Evolutionary conservation across 2,113 vertebrate species (phyloP).

Genomic region (Alligator sinensis): DNA sequence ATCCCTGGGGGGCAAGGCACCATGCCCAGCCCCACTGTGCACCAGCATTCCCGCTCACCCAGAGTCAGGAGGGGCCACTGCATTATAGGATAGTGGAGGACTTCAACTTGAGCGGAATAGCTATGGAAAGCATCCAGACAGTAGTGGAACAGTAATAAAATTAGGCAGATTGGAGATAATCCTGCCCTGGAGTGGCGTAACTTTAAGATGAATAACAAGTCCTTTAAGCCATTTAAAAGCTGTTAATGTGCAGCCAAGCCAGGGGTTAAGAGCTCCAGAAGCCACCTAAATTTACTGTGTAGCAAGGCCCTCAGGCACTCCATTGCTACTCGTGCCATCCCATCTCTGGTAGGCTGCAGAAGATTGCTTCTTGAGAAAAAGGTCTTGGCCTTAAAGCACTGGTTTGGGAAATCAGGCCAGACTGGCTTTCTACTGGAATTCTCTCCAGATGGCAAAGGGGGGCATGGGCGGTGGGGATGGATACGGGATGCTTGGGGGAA

Average conservation of each 20-base stretch:
- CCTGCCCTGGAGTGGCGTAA: too few species aligned
- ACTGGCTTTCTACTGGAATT: not conserved
- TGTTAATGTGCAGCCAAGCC: too few species aligned
- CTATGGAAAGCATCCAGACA: too few species aligned
- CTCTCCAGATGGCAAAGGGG: not conserved
- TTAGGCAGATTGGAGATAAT: too few species aligned
- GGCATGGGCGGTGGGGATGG: not conserved
- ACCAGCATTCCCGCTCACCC: not conserved
- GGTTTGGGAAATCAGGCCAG: not conserved
- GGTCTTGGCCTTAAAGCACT: not conserved
- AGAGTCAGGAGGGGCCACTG: too few species aligned
- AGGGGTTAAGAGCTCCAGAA: too few species aligned
- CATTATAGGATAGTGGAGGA: too few species aligned
- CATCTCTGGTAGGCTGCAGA: not conserved
- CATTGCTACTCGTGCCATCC: not conserved
- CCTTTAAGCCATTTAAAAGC: too few species aligned
- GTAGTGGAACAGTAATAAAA: too few species aligned
- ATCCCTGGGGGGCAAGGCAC: not conserved
- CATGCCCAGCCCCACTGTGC: accelerated
- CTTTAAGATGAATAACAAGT: too few species aligned
- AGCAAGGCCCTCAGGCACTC: not conserved
- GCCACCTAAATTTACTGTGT: too few species aligned
- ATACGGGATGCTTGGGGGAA: not conserved
- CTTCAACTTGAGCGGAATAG: too few species aligned
- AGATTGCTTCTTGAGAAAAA: not conserved